Conservation (phyloP, 2,113 vertebrate genomes). For the Cephalopterus ornatus region DNA sequence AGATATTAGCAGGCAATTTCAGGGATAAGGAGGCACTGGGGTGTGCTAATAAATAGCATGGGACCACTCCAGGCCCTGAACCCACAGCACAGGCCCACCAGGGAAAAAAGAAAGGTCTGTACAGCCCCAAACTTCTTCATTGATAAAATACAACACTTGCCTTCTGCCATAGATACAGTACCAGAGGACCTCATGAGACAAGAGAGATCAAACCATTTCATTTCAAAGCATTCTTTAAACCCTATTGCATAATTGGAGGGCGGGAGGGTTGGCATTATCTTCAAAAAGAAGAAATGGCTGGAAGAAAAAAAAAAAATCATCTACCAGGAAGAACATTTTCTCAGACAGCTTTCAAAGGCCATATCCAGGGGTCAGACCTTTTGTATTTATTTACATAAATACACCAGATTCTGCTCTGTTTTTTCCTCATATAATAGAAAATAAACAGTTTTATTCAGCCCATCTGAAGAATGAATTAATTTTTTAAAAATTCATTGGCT, state of each 20-base stretch:
- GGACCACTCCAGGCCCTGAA: not conserved
- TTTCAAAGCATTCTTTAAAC: conserved; percentile 56
- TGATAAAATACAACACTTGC: not conserved
- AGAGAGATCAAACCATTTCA: not conserved
- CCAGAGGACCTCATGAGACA: not conserved
- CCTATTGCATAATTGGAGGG: not conserved
- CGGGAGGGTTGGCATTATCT: not conserved
- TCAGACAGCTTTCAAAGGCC: conserved; percentile 54
- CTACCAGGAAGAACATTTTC: conserved; percentile 35
- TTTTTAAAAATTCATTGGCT: conserved; percentile 13
- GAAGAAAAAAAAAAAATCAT: conserved; percentile 11
- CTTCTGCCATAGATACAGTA: not conserved
- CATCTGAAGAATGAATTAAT: conserved; percentile 51
- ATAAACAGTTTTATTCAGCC: conserved; percentile 33
- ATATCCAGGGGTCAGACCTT: conserved; percentile 34
- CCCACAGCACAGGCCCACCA: not conserved
- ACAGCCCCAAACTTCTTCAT: not conserved
- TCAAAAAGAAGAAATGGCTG: conserved; percentile 52
- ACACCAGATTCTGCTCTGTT: conserved; percentile 17
- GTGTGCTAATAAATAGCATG: not conserved
- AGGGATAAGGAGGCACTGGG: not conserved
- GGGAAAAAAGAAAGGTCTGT: not conserved
- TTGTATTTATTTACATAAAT: conserved; percentile 60
- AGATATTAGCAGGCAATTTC: not conserved
- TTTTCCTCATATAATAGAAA: conserved; percentile 42